Base-by-base conservation (phyloP, 2,113 vertebrate genomes). In the Camelus bactrianus region DNA sequence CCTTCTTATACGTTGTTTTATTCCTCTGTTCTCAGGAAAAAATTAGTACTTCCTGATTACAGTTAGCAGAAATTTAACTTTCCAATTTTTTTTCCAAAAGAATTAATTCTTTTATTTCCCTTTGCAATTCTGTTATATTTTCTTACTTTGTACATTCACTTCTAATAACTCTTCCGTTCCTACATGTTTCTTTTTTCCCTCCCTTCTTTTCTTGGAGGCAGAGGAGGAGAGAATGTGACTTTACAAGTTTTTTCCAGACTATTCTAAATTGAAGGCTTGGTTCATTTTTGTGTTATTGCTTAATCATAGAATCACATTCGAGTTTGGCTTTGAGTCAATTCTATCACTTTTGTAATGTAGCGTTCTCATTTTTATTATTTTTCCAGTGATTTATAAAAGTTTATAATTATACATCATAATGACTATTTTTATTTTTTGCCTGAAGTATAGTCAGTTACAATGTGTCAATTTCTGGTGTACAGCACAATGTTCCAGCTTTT, bases 351-450 rank as follows among this genome's bases (percentile, higher is more conserved):
- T 58, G 3, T 26, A 82, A 86, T 50, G 8, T 46, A 81, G 4
- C 7, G 2, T 89, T 91, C 50, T 81, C 16, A 67, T 72, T 65
- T 54, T 62, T 93, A 22, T 93, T 54, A 81, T 91, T 93, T 92
- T 76, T 52, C 30, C 52, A 79, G 56, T 26, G 32, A 79, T 56
- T 79, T 56, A 26, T 35, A 35, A 5, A 79, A 30, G 28, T 62
- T 38, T 46, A 24, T 50, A 89, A 42, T 81, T 85, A 69, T 54
- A 62, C 16, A 62, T 35, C 26, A 86, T 64, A 93, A 60, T 65
- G 4, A 26, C 16, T 42, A 75, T 24, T 42, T 42, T 42, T 42
- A 75, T 24, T 42, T 42, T 42, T 42, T 42, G 38, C 38, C 38
- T 42, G 38, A 42, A 42, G 38, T 42, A 42, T 42, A 42, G 38